Base-by-base conservation (phyloP, 2,113 vertebrate species). In the Corythornis vintsioides region DNA sequence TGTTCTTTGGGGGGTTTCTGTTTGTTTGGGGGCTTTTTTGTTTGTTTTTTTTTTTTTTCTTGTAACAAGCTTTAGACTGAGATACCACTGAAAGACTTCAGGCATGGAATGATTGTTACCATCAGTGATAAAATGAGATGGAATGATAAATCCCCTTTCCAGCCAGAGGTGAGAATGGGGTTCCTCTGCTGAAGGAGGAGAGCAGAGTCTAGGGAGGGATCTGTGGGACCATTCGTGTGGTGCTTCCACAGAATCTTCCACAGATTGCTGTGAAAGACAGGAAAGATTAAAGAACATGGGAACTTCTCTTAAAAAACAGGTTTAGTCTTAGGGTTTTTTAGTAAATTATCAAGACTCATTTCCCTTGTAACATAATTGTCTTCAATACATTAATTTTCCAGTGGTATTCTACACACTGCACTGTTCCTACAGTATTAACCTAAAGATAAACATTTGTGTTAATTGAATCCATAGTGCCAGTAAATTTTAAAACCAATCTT, bases 381-480 rank as follows among this genome's bases (percentile, higher is more conserved):
- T 85, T 85, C 59, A 76, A 76, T 75, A 59, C 8, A 76, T 76
- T 71, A 81, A 76, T 83, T 93, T 93, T 87, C 60, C 47, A 80
- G 48, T 52, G 7, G 15, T 77, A 84, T 63, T 93, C 65, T 66
- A 73, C 29, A 43, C 60, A 70, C 19, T 55, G 11, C 28, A 60
- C 8, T 63, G 10, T 80, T 85, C 45, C 45, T 90, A 72, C 18
- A 33, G 40, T 53, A 74, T 77, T 83, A 66, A 85, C 60, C 52
- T 89, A 78, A 79, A 88, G 67, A 85, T 83, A 87, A 93, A 83
- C 2, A 78, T 83, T 86, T 89, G 5, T 71, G 55, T 89, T 81
- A 88, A 83, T 57, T 79, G n/a, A 52, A 74, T 85, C 25, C 29
- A 26, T 52, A 64, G 29, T 83, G 29, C 24, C 43, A 85, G 43